Evolutionary conservation across 2,888 invertebrate genomes (phyloP), one percentile per base, ranked within the genome.

Genomic region (Chaetogeoica ovagalla): DNA sequence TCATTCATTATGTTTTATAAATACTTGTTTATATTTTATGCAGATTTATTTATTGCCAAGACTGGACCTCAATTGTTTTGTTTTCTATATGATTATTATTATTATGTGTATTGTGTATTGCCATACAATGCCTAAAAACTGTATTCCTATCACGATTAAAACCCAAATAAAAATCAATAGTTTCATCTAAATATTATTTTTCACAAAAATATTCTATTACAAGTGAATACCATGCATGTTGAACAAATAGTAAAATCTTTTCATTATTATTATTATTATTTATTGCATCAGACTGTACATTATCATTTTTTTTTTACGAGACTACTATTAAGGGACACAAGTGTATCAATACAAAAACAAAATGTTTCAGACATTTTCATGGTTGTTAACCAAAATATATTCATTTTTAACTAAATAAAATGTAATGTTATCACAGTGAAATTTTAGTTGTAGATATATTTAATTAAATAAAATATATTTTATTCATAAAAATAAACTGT

Each of bases 41-140:
- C 79, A 79, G 70, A 79, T 70, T 63, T 71, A 79, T 70, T 63
- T 71, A 57, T 79, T 79, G 70, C 63, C 79, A 71, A 71, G 79
- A 79, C 79, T 79, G 79, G 79, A 79, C 79, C 79, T 71, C 79
- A 77, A 77, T 77, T 77, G 71, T 79, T 79, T 79, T 79, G 79
- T 79, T 79, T 79, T 79, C 77, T 79, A 63, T 71, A 57, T 79
- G 57, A 79, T 79, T 15, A 70, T 79, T 52, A 71, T 79, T 71
- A 71, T 71, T 55, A 55, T 17, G 52, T 52, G 15, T 60, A 43
- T 37, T 75, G 30, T 77, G 8, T 71, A 79, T 79, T 79, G 79
- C 79, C 70, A 79, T 79, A 15, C 71, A 71, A 79, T 79, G 79
- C 79, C 71, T 70, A 23, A 65, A 21, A 59, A 62, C 62, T 66